phyloP scores from a whole-genome alignment of 2,797 vertebrate genomes.

The Onychomys arenicola region DNA sequence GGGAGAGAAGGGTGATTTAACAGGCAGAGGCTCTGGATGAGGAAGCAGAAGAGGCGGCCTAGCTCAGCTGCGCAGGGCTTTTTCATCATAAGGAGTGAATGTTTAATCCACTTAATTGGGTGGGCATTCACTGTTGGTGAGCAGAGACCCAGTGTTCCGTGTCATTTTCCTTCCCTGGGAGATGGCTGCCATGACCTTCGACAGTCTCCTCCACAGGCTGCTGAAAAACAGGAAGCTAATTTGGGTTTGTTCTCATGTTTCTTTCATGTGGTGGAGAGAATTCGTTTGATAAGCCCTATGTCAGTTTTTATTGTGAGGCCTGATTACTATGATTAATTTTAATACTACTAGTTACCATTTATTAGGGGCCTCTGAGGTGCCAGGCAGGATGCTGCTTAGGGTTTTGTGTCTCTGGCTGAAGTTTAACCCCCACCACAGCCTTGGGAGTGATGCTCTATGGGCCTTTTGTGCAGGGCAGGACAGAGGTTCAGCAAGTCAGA shows the following conservation, averaged over 20 bases:
- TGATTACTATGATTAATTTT: slow-evolving; percentile 83
- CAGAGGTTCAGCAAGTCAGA: not conserved
- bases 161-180: slow-evolving; percentile 75
- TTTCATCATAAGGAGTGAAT: slow-evolving; percentile 78
- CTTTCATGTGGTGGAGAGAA: slow-evolving; percentile 76
- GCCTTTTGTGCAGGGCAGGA: not conserved
- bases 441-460: not conserved
- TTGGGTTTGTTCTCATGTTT: slow-evolving; percentile 83
- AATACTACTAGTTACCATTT: slow-evolving; percentile 77
- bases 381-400: not conserved
- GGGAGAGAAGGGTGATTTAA: slow-evolving; percentile 81
- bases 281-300: slow-evolving; percentile 77
- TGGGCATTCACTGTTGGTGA: slow-evolving; percentile 76
- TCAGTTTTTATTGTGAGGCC: slow-evolving; percentile 80
- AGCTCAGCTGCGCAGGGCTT: slow-evolving; percentile 75
- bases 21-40: slow-evolving; percentile 78
- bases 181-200: slow-evolving; percentile 80
- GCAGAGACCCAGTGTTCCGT: slow-evolving; percentile 62
- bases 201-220: slow-evolving; percentile 68
- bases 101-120: slow-evolving; percentile 84
- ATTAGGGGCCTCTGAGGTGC: slow-evolving; percentile 65
- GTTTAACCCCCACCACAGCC: slow-evolving; percentile 12
- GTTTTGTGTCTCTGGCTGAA: not conserved
- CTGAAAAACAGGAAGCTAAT: slow-evolving; percentile 80
- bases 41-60: slow-evolving; percentile 71